A percentile compares a stretch with the other conserved stretches of the same genome.
phyloP scores from a whole-genome alignment of 37 sponge, comb jelly and placozoan species.

The Aplysina aerophoba region DNA sequence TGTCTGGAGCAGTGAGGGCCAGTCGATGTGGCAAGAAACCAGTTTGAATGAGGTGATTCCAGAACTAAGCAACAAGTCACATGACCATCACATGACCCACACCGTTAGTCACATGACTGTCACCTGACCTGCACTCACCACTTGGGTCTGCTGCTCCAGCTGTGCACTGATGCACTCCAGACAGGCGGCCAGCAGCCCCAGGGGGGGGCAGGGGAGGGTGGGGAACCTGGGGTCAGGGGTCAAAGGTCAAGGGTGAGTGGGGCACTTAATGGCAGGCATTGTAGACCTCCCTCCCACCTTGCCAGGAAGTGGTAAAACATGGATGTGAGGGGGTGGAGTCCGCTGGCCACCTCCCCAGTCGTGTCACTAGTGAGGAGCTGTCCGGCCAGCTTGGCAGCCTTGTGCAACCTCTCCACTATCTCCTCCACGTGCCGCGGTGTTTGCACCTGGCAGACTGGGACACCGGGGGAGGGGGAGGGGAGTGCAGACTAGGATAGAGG shows the following conservation, averaged over 20 bases:
- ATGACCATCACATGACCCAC: neutral
- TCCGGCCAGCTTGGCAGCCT: conserved; percentile 37
- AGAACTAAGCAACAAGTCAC: conserved; percentile 23
- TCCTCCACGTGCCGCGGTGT: neutral
- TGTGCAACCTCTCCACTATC: conserved; percentile 31
- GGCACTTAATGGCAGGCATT: neutral
- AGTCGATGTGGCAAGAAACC: conserved; percentile 66
- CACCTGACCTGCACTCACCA: neutral
- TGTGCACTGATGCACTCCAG: conserved; percentile 64
- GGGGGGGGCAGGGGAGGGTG: conserved; percentile 53
- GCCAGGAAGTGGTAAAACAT: conserved; percentile 50
- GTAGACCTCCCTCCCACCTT: conserved; percentile 15
- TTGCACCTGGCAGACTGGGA: neutral
- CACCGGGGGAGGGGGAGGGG: too few relatives aligned
- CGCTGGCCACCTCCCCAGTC: conserved; percentile 11
- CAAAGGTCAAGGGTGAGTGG: neutral
- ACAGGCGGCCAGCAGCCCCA: conserved; percentile 55
- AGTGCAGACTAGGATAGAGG: neutral
- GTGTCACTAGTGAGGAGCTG: conserved; percentile 51
- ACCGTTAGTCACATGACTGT: neutral
- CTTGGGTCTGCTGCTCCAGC: conserved; percentile 12
- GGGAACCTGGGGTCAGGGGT: conserved; percentile 41
- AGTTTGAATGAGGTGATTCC: conserved; percentile 56
- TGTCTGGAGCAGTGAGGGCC: neutral
- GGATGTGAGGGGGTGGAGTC: conserved; percentile 51